A percentile compares a stretch with the other conserved stretches of the same genome.
Conservation (phyloP, 2,797 vertebrate species). For the Coccyzus lansbergi region DNA sequence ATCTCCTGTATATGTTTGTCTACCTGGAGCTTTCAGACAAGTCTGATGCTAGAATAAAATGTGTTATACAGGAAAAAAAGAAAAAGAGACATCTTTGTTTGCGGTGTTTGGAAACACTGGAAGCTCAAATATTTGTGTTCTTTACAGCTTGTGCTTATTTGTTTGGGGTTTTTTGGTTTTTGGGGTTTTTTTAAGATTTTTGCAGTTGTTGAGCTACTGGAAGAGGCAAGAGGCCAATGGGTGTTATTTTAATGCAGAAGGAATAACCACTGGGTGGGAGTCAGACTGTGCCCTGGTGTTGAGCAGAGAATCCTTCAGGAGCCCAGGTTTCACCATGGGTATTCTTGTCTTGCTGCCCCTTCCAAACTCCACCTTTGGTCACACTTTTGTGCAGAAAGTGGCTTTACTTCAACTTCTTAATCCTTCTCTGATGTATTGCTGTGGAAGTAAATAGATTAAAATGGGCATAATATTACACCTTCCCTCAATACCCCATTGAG, state of each 20-base stretch:
- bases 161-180: background rate
- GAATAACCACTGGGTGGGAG: background rate
- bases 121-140: background rate
- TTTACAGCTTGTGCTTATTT: background rate
- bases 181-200: background rate
- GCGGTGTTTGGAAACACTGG: rapidly evolving
- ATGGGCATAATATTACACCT: background rate
- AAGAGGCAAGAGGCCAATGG: background rate
- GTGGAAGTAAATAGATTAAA: background rate
- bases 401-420: background rate
- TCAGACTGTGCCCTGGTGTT: rapidly evolving
- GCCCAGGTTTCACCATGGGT: rapidly evolving
- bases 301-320: background rate
- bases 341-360: background rate
- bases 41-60: background rate
- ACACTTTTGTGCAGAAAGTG: background rate
- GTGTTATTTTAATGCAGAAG: background rate
- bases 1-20: rapidly evolving
- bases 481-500: background rate
- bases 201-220: background rate
- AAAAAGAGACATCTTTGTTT: background rate
- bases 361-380: background rate
- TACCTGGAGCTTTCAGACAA: background rate
- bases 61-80: rapidly evolving
- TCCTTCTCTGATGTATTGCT: background rate